A percentile compares a stretch with the other conserved stretches of the same genome.
These are phyloP conservation scores for Euzophera pinguis DNA, from an alignment of 2,888 invertebrate genomes.

Conservation along the genomic window DNA sequence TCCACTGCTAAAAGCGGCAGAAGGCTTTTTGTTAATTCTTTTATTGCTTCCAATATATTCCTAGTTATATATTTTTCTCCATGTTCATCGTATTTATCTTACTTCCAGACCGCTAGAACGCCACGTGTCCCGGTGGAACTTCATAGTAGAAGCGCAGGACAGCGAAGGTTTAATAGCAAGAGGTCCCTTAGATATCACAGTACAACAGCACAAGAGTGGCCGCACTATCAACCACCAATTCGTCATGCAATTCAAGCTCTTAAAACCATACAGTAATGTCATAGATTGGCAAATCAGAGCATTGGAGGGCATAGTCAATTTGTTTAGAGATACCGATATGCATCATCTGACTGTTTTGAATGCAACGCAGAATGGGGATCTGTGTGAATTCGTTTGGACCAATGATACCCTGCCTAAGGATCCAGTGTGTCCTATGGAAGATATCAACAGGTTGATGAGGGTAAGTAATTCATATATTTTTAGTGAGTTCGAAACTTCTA, in stretches of 20 bases:
- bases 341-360: constrained; percentile 85
- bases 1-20: too few relatives aligned
- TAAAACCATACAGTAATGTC: constrained; percentile 77
- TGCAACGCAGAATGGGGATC: constrained; percentile 79
- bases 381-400: constrained; percentile 88
- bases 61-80: too few relatives aligned
- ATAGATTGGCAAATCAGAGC: constrained; percentile 89
- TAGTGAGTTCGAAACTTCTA: too few relatives aligned
- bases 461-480: constrained; percentile 50
- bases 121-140: constrained; percentile 90
- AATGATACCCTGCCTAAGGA: constrained; percentile 91
- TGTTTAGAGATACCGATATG: constrained; percentile 81
- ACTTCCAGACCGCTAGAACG: constrained; percentile 86
- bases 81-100: neutral
- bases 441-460: constrained; percentile 84
- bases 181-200: constrained; percentile 87
- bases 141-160: constrained; percentile 89
- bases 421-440: constrained; percentile 85
- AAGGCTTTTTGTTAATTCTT: too few relatives aligned
- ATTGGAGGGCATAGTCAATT: constrained; percentile 75
- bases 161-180: constrained; percentile 85
- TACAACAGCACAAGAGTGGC: constrained; percentile 89
- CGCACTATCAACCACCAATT: constrained; percentile 92
- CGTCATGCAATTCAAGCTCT: constrained; percentile 80
- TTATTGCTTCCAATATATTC: too few relatives aligned